Evolutionary conservation across 2,888 invertebrate species (phyloP).

Genomic region (Chirona hameri): DNA sequence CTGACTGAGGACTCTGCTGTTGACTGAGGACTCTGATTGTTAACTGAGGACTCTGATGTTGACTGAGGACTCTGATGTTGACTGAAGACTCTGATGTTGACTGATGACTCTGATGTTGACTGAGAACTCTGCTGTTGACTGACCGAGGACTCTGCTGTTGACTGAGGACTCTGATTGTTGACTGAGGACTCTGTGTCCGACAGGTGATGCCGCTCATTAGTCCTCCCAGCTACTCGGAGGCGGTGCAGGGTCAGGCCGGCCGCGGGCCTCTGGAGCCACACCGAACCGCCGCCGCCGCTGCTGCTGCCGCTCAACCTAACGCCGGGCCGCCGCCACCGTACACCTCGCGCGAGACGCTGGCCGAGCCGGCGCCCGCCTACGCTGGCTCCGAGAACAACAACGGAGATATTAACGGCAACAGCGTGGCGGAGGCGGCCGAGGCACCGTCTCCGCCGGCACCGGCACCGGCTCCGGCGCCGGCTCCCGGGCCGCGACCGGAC

Average conservation of each 20-base stretch:
- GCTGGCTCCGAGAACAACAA: constrained; percentile 10
- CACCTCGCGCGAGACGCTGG: constrained; percentile 44
- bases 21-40: no score
- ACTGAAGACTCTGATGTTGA: no score
- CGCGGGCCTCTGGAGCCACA: constrained; percentile 47
- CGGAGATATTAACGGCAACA: constrained; percentile 24
- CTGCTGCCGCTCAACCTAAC: constrained; percentile 34
- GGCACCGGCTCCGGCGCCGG: no score
- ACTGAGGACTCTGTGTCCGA: constrained; percentile 42
- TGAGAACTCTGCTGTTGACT: no score
- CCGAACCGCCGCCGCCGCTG: not conserved
- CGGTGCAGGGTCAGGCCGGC: constrained; percentile 41
- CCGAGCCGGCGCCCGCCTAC: constrained; percentile 8
- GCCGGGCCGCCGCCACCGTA: constrained; percentile 55
- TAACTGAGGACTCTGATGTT: no score
- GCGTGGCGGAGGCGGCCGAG: not conserved
- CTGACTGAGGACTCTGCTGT: no score
- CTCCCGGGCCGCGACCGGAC: not conserved
- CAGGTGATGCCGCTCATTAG: constrained; percentile 48
- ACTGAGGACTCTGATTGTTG: no score
- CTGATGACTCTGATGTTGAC: no score
- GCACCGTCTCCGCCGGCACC: not conserved
- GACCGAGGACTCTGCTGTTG: no score
- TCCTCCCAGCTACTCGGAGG: constrained; percentile 50
- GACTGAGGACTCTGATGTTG: no score